phyloP scores from a whole-genome alignment of 2,888 invertebrate species.

The Dolomedes plantarius region DNA sequence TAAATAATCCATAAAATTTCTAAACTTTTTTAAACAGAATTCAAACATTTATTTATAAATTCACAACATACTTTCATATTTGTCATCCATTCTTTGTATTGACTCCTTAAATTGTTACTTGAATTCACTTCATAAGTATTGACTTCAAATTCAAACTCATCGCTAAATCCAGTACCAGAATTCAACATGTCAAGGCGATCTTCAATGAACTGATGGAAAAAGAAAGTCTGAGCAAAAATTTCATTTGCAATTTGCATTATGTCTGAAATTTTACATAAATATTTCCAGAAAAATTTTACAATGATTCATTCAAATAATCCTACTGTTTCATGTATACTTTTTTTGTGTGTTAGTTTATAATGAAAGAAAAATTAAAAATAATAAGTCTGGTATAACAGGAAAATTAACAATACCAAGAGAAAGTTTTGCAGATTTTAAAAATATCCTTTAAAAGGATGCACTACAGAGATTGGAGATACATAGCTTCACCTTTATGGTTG shows the following conservation, averaged over 20 bases:
- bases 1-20: not conserved
- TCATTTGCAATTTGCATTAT: not conserved
- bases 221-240: not conserved
- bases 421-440: too few relatives aligned
- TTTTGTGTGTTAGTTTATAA: too few relatives aligned
- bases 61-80: constrained; percentile 81
- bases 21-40: not conserved
- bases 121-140: constrained; percentile 83
- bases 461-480: too few relatives aligned
- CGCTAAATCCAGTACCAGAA: constrained; percentile 92
- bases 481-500: too few relatives aligned
- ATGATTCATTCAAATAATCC: too few relatives aligned
- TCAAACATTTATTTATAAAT: not conserved
- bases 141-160: constrained; percentile 95
- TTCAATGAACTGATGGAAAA: constrained; percentile 88
- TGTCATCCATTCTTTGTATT: constrained; percentile 88
- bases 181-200: constrained; percentile 94
- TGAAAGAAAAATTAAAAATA: too few relatives aligned
- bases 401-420: too few relatives aligned
- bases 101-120: constrained; percentile 80
- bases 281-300: too few relatives aligned
- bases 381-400: too few relatives aligned
- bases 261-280: not conserved
- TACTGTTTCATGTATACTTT: too few relatives aligned
- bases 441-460: too few relatives aligned